Base-by-base conservation (phyloP, 2,113 vertebrate genomes). In the Tetrax tetrax region DNA sequence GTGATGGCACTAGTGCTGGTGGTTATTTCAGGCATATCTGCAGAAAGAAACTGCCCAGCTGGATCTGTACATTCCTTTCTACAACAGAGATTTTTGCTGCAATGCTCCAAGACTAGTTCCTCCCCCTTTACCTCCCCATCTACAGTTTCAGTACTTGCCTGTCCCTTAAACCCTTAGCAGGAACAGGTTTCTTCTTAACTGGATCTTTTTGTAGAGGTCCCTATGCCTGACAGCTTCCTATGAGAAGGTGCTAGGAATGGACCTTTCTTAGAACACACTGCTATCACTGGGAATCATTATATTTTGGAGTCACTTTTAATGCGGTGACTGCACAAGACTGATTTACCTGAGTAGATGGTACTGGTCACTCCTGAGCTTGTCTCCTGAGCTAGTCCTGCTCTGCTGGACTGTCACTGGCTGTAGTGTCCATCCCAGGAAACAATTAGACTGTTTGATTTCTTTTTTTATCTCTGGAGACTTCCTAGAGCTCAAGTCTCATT, bases 1-100 rank as follows among this genome's bases (percentile, higher is more conserved):
- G 63, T 28, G 50, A 15, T 66, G 15, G 4, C 28, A 6, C 5
- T 83, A 45, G 10, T 0, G 0, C 22, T 83, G 16, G 25, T 83
- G 21, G 14, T 75, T 83, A 64, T 92, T 93, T 93, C 43, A 63
- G 43, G 41, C 29, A n/a, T 78, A 68, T 83, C 83, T 89, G 25
- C 64, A 87, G 69, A 83, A 27, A 43, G 4, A 63, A 81, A 70
- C 22, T 35, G 31, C n/a, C 12, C 41, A 61, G 1, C 23, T 61
- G 31, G 9, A 93, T 13, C 4, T 0, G 0, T 25, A 45, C 18
- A 33, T 76, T 45, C 33, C 37, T 61, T 86, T 72, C 59, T 56
- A n/a, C 17, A 70, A 27, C 6, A 74, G 15, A 56, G 24, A 37
- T 86, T 94, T 79, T 66, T 86, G 22, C 10, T 72, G 14, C 33